phyloP scores from a whole-genome alignment of 2,797 vertebrate species.

The Chiloscyllium punctatum region DNA sequence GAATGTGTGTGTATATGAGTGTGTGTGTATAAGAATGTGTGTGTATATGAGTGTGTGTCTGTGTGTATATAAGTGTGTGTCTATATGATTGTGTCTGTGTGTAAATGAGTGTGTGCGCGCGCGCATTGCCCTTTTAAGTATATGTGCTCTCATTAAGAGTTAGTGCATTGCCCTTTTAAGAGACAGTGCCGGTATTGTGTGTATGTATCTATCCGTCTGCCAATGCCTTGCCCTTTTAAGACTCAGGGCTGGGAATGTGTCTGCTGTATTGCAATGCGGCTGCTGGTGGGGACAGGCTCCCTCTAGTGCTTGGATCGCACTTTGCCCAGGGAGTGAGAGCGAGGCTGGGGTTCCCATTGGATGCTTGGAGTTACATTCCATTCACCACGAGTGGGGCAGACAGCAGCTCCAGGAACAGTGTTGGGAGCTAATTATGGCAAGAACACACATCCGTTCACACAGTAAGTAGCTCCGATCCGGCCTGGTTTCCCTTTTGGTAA shows the following conservation, averaged over 20 bases:
- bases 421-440: conserved; percentile 23
- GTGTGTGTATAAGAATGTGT: too few relatives aligned
- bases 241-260: neutral
- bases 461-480: neutral
- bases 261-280: conserved; percentile 1
- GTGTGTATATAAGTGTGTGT: too few relatives aligned
- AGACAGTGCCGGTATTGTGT: neutral
- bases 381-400: neutral
- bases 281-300: conserved; percentile 7
- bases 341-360: conserved; percentile 28
- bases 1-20: neutral
- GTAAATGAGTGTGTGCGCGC: too few relatives aligned
- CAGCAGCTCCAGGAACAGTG: neutral
- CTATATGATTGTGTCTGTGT: too few relatives aligned
- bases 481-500: neutral
- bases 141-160: neutral
- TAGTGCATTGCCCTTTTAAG: neutral
- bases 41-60: too few relatives aligned
- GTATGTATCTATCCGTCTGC: neutral
- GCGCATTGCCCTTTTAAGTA: neutral
- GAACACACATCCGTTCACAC: conserved; percentile 23
- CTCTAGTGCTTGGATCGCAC: conserved; percentile 17
- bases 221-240: conserved; percentile 14
- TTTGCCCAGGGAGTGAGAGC: neutral
- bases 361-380: conserved; percentile 30